These are phyloP conservation scores for Peromyscus polionotus DNA, from an alignment of 2,113 vertebrate genomes.

Conservation along the genomic window DNA sequence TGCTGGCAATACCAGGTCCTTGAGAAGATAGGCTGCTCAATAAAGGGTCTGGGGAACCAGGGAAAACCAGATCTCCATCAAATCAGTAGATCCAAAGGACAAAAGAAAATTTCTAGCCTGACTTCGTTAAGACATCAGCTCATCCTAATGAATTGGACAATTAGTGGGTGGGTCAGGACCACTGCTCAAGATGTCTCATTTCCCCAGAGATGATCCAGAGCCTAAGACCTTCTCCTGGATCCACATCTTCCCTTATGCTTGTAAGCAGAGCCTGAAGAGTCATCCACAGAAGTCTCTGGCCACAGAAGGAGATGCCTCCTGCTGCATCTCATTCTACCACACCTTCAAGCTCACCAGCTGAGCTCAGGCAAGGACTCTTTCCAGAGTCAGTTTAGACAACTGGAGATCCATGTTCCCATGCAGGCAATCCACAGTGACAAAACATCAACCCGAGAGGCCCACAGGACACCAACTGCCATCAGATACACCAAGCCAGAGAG, in stretches of 20 bases:
- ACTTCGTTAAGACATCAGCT: background rate
- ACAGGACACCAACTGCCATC: background rate
- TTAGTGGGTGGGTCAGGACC: too few relatives aligned
- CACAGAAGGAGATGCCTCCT: background rate
- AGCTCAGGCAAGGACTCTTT: background rate
- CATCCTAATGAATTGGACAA: background rate
- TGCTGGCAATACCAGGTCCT: background rate
- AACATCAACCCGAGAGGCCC: background rate
- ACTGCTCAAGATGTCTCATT: background rate
- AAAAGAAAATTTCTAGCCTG: background rate
- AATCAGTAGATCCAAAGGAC: background rate
- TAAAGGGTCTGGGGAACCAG: background rate
- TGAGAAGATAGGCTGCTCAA: background rate
- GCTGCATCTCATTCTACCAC: background rate
- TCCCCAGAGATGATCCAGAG: background rate
- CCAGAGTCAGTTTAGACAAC: background rate
- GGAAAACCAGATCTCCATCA: background rate
- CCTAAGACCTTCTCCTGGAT: background rate
- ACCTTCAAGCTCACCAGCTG: background rate
- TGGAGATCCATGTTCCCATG: background rate
- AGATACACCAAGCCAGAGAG: too few relatives aligned
- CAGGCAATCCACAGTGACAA: background rate
- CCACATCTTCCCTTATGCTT: rapidly evolving
- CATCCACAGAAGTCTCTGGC: rapidly evolving
- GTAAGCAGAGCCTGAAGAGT: background rate